Conservation (phyloP, 2,113 vertebrate species). For the Erpornis zantholeuca region DNA sequence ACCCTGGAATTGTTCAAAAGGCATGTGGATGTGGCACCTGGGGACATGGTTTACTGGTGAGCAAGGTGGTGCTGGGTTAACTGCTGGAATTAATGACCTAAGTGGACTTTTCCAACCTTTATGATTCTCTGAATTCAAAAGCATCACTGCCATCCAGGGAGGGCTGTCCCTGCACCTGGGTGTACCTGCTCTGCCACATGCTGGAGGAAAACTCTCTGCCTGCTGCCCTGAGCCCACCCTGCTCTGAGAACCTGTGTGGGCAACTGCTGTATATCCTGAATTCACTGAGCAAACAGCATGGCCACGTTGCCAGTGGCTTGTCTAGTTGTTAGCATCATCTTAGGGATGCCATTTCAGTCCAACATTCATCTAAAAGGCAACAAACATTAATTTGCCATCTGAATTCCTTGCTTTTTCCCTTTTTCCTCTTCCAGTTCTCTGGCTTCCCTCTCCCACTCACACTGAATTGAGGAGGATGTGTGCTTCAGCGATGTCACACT, state of each 20-base stretch:
- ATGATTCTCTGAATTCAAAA: neutral
- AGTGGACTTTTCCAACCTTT: neutral
- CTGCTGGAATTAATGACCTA: too few relatives aligned
- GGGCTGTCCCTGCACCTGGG: neutral
- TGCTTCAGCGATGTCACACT: fast-evolving
- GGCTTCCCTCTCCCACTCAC: neutral
- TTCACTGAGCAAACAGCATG: neutral
- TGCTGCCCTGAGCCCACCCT: neutral
- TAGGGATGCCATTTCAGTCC: neutral
- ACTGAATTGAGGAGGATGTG: fast-evolving
- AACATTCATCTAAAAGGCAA: neutral
- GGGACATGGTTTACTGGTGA: neutral
- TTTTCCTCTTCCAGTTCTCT: neutral
- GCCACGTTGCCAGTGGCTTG: fast-evolving
- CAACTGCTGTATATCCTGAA: neutral
- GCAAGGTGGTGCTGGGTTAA: neutral
- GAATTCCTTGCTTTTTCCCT: neutral
- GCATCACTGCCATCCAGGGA: neutral
- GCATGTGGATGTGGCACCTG: neutral
- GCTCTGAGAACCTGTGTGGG: neutral
- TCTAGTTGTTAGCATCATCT: neutral
- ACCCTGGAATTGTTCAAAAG: neutral
- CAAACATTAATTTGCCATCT: neutral
- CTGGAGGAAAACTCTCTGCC: neutral
- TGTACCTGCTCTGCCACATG: neutral